phyloP scores from a whole-genome alignment of 2,113 vertebrate genomes.

The Henicopernis longicauda region DNA sequence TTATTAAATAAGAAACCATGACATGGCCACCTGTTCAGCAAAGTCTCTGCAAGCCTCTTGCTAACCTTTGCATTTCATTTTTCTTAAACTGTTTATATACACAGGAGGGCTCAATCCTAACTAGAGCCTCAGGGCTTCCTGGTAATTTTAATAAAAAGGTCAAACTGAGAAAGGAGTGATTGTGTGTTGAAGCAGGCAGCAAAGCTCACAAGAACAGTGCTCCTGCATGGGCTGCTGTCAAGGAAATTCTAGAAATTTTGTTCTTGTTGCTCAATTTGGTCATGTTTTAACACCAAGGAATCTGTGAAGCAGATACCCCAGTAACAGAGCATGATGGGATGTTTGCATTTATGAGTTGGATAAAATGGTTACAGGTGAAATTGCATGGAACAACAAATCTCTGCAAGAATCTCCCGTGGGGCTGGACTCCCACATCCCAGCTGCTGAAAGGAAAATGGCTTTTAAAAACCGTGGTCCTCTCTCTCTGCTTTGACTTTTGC shows the following conservation, averaged over 20 bases:
- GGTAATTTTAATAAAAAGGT: constrained; percentile 19
- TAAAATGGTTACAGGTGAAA: neutral
- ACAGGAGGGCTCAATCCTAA: neutral
- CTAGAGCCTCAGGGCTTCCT: neutral
- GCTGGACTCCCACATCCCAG: neutral
- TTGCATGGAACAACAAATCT: neutral
- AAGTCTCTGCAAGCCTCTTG: neutral
- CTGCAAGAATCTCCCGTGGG: neutral
- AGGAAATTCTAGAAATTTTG: neutral
- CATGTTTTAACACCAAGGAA: neutral
- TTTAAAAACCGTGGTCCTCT: neutral
- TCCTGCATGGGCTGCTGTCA: neutral
- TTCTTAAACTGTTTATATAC: neutral
- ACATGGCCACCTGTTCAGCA: neutral
- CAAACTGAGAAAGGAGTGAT: neutral
- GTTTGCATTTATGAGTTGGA: neutral
- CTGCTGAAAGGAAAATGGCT: neutral
- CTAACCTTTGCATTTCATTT: constrained; percentile 21
- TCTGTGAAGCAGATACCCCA: neutral
- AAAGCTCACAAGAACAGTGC: neutral
- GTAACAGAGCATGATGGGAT: neutral
- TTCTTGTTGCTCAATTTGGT: neutral
- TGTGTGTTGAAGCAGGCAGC: neutral
- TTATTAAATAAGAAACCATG: constrained; percentile 19
- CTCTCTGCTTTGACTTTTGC: neutral